Base-by-base conservation (phyloP, 2,888 invertebrate genomes). In the Drosophila phalerata region DNA sequence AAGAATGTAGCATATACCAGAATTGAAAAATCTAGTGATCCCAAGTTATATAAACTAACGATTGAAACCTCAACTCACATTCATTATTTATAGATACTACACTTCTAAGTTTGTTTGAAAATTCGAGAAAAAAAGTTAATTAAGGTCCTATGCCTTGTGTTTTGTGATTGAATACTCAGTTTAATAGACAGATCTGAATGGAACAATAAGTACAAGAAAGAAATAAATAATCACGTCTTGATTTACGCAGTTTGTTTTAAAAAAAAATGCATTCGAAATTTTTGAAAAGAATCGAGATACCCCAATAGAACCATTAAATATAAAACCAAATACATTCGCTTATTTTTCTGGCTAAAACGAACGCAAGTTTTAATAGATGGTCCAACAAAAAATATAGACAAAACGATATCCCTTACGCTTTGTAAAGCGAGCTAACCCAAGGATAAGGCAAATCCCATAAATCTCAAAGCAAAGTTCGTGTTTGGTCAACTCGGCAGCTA, bases 401-500 rank as follows among this genome's bases (percentile, higher is more conserved):
- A 48, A 47, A 64, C 32, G n/a, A 34, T 47, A 72, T 72, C 56
- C 67, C 60, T 17, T 17, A 40, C 38, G 47, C 55, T 56, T 32
- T 52, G 45, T 6, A 55, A 57, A 43, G 57, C 22, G 11, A 22
- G 22, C 25, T 53, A 40, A 37, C 17, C 55, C 47, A 61, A 66
- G 87, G 67, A 56, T 56, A 56, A 34, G 43, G 9, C 73, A 60
- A 84, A 63, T 37, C 51, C 73, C 85, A 87, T 82, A 85, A 82
- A 82, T 82, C 88, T 78, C 47, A 63, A 38, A 43, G 63, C 85
- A 73, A 70, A 82, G 72, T 72, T 82, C 58, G 55, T 73, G 45
- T 78, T 77, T 73, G 74, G 79, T 79, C 85, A 82, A 81, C 43
- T 58, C 75, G 69, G 73, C 85, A 81, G 85, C 74, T 69, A 82